phyloP scores from a whole-genome alignment of 2,113 vertebrate genomes.

The Callocephalon fimbriatum region DNA sequence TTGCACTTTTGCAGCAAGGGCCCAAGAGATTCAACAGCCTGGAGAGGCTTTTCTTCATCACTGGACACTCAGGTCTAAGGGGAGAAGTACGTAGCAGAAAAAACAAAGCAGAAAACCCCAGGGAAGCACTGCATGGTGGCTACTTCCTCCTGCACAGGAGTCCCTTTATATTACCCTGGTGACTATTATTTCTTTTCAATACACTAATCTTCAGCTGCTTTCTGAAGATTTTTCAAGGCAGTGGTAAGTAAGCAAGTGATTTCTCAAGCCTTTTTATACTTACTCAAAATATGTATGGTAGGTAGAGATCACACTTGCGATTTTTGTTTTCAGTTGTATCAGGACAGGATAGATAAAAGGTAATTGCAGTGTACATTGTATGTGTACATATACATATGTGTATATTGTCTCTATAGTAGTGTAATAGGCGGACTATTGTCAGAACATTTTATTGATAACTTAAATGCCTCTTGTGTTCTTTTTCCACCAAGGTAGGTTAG shows the following conservation, averaged over 20 bases:
- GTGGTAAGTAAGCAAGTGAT: slow-evolving; percentile 38
- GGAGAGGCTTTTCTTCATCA: neutral
- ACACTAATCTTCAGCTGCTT: neutral
- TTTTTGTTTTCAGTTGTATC: neutral
- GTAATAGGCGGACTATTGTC: neutral
- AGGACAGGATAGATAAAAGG: neutral
- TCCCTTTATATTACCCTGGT: neutral
- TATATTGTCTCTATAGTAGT: neutral
- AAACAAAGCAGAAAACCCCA: neutral
- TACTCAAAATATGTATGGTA: neutral
- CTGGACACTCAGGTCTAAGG: neutral
- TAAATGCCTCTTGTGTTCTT: neutral
- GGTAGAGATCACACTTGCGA: neutral
- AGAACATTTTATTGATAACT: neutral
- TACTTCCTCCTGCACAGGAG: neutral
- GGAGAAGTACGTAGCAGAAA: neutral
- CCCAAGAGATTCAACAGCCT: neutral
- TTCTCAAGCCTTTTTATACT: neutral
- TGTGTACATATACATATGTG: neutral
- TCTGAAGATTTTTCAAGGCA: neutral
- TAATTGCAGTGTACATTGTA: neutral
- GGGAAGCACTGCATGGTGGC: neutral
- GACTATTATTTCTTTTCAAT: neutral
- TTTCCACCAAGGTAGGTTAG: neutral
- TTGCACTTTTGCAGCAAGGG: neutral